Conservation (phyloP, 2,113 vertebrate species). For the Xiphophorus maculatus region DNA sequence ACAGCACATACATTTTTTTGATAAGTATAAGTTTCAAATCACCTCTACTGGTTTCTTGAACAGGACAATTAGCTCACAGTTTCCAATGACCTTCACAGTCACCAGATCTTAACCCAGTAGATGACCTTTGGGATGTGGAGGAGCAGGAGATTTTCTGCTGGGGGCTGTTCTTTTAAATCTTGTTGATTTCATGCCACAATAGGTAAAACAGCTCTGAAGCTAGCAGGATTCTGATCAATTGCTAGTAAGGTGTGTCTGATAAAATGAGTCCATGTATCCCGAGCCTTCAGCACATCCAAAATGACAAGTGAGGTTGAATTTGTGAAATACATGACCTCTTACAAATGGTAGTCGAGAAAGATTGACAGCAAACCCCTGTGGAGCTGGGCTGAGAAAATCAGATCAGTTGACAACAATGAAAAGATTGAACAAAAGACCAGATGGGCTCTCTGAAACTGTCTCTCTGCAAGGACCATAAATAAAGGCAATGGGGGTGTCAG, state of each 20-base stretch:
- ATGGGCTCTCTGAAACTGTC: constrained; percentile 69
- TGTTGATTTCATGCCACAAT: background rate
- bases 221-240: background rate
- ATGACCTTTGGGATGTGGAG: background rate
- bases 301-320: background rate
- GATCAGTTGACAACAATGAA: constrained; percentile 55
- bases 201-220: background rate
- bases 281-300: background rate
- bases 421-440: constrained; percentile 74
- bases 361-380: constrained; percentile 15
- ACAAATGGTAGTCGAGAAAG: constrained; percentile 21
- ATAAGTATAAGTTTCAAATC: background rate
- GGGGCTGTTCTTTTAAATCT: too few relatives aligned
- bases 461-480: constrained; percentile 52
- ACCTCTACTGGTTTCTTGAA: background rate
- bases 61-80: background rate
- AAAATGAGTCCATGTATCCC: background rate
- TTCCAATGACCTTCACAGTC: background rate
- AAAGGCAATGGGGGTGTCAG: constrained; percentile 19
- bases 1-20: too few relatives aligned
- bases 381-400: constrained; percentile 38
- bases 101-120: background rate
- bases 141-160: background rate
- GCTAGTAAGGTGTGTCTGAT: background rate
- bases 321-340: constrained; percentile 44